These are phyloP conservation scores for Argyresthia albistria DNA, from an alignment of 2,888 invertebrate genomes.

Conservation along the genomic window DNA sequence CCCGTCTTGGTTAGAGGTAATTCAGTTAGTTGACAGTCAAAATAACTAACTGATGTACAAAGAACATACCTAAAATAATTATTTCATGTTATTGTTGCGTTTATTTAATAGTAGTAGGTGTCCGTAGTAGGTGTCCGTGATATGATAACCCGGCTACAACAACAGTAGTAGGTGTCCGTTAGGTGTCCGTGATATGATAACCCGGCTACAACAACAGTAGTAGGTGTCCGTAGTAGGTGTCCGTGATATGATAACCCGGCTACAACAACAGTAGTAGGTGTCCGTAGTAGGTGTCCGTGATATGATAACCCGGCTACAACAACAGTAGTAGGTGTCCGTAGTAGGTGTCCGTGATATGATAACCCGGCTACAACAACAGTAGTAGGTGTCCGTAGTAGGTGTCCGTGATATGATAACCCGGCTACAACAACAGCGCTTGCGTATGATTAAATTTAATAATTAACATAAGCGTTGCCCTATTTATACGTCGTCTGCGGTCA, in stretches of 20 bases:
- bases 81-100: too few relatives aligned
- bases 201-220: not conserved
- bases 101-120: too few relatives aligned
- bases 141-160: conserved; percentile 1
- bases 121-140: not conserved
- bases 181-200: conserved; percentile 3
- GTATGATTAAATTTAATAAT: not conserved
- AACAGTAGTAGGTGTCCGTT: not conserved
- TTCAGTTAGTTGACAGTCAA: too few relatives aligned
- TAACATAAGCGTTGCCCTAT: too few relatives aligned
- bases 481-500: not conserved
- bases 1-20: too few relatives aligned
- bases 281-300: not conserved
- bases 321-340: too few relatives aligned
- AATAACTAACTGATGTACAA: too few relatives aligned
- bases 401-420: conserved; percentile 4
- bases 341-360: conserved; percentile 2
- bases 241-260: conserved; percentile 4
- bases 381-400: not conserved
- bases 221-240: not conserved
- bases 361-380: not conserved
- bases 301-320: conserved; percentile 1
- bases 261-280: not conserved
- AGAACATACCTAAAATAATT: too few relatives aligned
- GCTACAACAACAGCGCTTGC: not conserved